These are phyloP conservation scores for Brachyistius frenatus DNA, from an alignment of 2,113 vertebrate species.

Conservation along the genomic window DNA sequence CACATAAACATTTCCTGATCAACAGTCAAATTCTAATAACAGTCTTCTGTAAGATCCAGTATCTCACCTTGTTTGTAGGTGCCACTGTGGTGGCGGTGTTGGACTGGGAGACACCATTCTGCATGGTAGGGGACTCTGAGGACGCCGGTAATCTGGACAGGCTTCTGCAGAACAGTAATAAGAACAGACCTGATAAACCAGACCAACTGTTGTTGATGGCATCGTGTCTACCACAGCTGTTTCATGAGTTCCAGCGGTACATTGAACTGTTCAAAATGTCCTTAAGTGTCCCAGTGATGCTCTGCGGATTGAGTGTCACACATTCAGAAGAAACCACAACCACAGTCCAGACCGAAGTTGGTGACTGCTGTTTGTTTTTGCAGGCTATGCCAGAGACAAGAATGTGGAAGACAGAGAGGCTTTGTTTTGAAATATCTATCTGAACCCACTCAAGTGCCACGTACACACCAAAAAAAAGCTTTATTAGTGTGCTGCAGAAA, in stretches of 20 bases:
- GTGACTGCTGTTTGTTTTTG: conserved; percentile 21
- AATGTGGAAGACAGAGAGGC: background rate
- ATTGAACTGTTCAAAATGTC: conserved; percentile 26
- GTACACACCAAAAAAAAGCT: background rate
- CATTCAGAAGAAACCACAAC: conserved; percentile 35
- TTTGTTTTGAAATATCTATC: conserved; percentile 9
- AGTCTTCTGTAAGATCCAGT: background rate
- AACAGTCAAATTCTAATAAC: background rate
- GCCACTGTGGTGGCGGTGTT: conserved; percentile 40
- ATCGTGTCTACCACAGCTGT: conserved; percentile 2
- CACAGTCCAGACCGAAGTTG: conserved; percentile 23
- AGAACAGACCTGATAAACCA: conserved; percentile 5
- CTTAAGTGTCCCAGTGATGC: background rate
- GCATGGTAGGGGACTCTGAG: conserved; percentile 53
- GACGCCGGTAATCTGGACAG: conserved; percentile 78
- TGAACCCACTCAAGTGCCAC: background rate
- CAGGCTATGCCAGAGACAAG: conserved; percentile 13
- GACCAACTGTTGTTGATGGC: conserved; percentile 9
- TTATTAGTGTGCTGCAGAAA: background rate
- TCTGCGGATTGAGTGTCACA: background rate
- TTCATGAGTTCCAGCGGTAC: conserved; percentile 5
- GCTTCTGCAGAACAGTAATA: conserved; percentile 67
- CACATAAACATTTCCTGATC: background rate
- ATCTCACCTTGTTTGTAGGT: conserved; percentile 68
- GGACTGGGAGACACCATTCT: conserved; percentile 76